Base-by-base conservation (phyloP, 2,113 vertebrate species). In the Columba janthina region DNA sequence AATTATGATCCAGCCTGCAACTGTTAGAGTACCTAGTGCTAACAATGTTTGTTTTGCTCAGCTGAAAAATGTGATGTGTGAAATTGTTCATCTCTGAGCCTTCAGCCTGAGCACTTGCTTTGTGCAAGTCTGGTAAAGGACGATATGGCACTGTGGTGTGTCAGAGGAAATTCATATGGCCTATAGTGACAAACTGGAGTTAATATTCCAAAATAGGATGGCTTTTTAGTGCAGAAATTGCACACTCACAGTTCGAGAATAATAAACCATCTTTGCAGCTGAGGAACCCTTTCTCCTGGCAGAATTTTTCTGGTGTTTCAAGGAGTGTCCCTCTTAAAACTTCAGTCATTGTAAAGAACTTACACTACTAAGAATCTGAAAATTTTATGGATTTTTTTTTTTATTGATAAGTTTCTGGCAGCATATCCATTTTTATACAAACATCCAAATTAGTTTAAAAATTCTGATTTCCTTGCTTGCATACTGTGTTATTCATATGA, bases 101-200 rank as follows among this genome's bases (percentile, higher is more conserved):
- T 75, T 87, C 70, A 44, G 53, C 54, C 74, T 14, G 22, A 66
- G 71, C 32, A 0, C 26, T 88, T 0, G 0, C 50, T 40, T 87
- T 57, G 21, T 85, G 77, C 36, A 62, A 38, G 36, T 71, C 42
- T 77, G 46, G 25, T 74, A 29, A 81, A 67, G 56, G 60, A 42
- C 0, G 4, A 7, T 32, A 4, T 0, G 9, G 48, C 15, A 7
- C 57, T 1, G 3, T 46, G 54, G 24, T 70, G 50, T 46, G 17
- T 46, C 88, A 62, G 18, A 80, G 69, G 44, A 89, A 85, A 51
- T 85, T 31, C n/a, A 11, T 61, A 15, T 57, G 71, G 62, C 54
- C 71, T 69, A 0, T 65, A 29, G 57, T 87, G 62, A n/a, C 51
- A 65, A 88, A 69, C 16, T 81, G 50, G 40, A 60, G 22, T 60